phyloP scores from a whole-genome alignment of 2,888 invertebrate species.

The Drosophila affinis region DNA sequence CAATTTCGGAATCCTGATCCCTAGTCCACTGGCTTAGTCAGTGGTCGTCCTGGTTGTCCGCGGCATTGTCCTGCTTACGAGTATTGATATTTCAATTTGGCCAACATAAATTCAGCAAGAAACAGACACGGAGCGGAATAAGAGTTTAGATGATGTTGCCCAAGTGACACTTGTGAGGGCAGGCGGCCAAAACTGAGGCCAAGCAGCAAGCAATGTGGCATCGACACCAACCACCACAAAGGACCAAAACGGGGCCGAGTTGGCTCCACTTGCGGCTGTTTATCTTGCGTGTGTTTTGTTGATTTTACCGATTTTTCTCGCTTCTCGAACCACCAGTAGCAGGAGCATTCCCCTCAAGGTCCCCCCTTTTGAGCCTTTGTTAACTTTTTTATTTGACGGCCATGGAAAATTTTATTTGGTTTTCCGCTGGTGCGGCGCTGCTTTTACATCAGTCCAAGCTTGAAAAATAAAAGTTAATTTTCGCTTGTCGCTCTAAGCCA shows the following conservation, averaged over 20 bases:
- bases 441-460: conserved; percentile 53
- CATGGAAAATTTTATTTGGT: conserved; percentile 67
- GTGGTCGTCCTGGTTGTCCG: conserved; percentile 3
- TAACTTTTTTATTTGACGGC: conserved; percentile 55
- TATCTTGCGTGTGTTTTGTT: conserved; percentile 74
- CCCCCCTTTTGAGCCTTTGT: conserved; percentile 39
- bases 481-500: conserved; percentile 79
- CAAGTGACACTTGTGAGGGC: conserved; percentile 31
- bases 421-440: conserved; percentile 18
- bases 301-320: conserved; percentile 69
- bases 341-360: not conserved
- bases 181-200: not conserved
- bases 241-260: conserved; percentile 25
- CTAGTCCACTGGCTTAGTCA: conserved; percentile 5
- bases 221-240: conserved; percentile 22
- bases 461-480: conserved; percentile 75
- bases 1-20: accelerated
- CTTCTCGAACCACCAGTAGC: conserved; percentile 1
- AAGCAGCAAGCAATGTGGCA: not conserved
- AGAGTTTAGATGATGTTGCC: conserved; percentile 7
- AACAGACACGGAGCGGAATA: conserved; percentile 16
- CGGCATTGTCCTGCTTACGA: conserved; percentile 35
- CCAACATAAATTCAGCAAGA: conserved; percentile 57
- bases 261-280: conserved; percentile 47
- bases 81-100: conserved; percentile 68